Conservation (phyloP, 1,140 invertebrate genomes). For the Drosophila auraria region DNA sequence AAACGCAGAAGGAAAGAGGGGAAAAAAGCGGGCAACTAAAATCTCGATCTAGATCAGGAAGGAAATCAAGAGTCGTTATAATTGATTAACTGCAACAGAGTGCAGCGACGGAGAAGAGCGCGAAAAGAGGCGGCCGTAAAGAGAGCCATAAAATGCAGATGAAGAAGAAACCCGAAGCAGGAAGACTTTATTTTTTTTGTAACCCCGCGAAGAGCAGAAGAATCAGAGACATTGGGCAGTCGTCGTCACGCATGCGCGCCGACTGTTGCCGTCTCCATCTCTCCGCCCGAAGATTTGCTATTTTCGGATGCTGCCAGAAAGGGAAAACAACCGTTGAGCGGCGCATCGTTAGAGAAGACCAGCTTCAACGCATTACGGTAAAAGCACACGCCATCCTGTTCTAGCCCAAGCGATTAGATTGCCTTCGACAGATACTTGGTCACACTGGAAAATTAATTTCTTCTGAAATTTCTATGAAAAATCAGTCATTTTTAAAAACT, state of each 20-base stretch:
- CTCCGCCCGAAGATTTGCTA: slow-evolving; percentile 42
- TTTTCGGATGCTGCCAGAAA: slow-evolving; percentile 81
- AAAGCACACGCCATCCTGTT: slow-evolving; percentile 35
- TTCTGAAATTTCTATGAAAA: not conserved
- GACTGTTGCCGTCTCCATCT: slow-evolving; percentile 1
- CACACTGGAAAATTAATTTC: slow-evolving; percentile 4
- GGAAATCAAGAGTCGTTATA: slow-evolving; percentile 85
- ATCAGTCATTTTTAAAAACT: too few species aligned
- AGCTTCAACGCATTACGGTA: slow-evolving; percentile 66
- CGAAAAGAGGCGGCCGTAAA: slow-evolving; percentile 17
- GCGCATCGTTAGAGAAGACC: slow-evolving; percentile 69
- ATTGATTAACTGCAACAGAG: slow-evolving; percentile 84
- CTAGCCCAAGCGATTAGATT: slow-evolving; percentile 68
- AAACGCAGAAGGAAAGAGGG: not conserved
- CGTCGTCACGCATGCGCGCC: slow-evolving; percentile 58
- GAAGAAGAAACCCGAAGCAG: slow-evolving; percentile 67
- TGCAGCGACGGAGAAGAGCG: slow-evolving; percentile 17
- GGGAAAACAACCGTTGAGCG: slow-evolving; percentile 82
- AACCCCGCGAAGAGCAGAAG: slow-evolving; percentile 14
- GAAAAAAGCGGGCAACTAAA: slow-evolving; percentile 41
- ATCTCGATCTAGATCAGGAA: slow-evolving; percentile 85
- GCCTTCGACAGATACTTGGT: slow-evolving; percentile 66
- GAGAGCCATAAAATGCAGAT: slow-evolving; percentile 35
- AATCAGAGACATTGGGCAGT: slow-evolving; percentile 57
- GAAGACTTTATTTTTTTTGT: slow-evolving; percentile 56